Conservation (phyloP, 2,888 invertebrate species). For the Hesperia comma region DNA sequence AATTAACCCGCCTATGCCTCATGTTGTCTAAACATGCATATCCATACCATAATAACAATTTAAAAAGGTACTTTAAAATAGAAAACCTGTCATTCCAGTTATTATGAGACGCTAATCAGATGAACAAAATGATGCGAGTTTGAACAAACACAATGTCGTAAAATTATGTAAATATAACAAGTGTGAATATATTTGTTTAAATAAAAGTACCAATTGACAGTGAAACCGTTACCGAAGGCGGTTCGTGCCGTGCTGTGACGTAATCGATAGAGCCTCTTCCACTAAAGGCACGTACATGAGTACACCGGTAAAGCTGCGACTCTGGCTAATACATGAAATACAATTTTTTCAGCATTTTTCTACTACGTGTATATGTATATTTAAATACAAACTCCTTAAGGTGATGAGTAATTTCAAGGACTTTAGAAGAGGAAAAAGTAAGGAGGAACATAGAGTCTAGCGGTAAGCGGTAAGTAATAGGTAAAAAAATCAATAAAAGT, state of each 20-base stretch:
- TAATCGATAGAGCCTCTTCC: constrained; percentile 55
- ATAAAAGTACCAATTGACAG: constrained; percentile 62
- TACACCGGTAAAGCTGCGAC: background rate
- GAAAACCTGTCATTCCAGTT: constrained; percentile 20
- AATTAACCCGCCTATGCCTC: too few species aligned
- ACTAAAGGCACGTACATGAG: constrained; percentile 11
- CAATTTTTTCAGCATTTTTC: background rate
- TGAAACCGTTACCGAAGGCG: constrained; percentile 65
- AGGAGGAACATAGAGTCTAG: too few species aligned
- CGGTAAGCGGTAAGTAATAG: too few species aligned
- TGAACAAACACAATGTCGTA: constrained; percentile 35
- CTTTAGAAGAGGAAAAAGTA: too few species aligned
- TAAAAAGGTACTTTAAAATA: background rate
- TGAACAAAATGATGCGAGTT: constrained; percentile 8
- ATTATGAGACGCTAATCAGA: constrained; percentile 26
- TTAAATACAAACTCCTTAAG: too few species aligned
- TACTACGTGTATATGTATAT: too few species aligned
- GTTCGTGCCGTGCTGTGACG: constrained; percentile 61
- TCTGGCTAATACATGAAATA: background rate
- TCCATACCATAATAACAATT: too few species aligned
- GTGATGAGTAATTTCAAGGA: too few species aligned
- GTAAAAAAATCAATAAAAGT: too few species aligned
- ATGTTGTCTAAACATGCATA: too few species aligned
- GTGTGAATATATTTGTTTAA: constrained; percentile 50
- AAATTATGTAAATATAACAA: constrained; percentile 43